Evolutionary conservation across 2,888 invertebrate species (phyloP).

Genomic region (Dryomyza anilis): DNA sequence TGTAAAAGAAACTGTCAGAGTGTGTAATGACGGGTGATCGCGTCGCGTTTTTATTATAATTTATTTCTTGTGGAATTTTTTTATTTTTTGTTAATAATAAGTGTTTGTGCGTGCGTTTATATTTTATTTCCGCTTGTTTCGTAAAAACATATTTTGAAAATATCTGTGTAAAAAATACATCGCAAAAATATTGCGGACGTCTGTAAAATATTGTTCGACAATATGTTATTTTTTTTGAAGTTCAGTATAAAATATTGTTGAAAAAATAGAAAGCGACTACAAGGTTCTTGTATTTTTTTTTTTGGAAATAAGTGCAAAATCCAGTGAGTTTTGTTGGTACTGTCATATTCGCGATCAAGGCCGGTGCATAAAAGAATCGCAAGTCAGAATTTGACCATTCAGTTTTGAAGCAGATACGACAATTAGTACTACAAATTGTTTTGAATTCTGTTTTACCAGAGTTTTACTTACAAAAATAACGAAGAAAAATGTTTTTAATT

Average conservation of each 20-base stretch:
- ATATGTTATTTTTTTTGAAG: neutral
- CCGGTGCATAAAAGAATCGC: too few relatives aligned
- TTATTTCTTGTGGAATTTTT: constrained; percentile 6
- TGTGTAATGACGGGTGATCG: constrained; percentile 8
- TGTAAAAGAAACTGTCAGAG: constrained; percentile 16
- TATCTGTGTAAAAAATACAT: neutral
- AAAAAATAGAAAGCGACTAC: neutral
- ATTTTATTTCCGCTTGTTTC: neutral
- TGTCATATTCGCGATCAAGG: too few relatives aligned
- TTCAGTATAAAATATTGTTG: neutral
- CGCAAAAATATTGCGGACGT: neutral
- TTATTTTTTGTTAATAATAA: neutral
- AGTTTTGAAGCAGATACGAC: too few relatives aligned
- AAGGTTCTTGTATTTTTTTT: too few relatives aligned
- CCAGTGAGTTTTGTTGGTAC: too few relatives aligned
- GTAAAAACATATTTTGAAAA: neutral
- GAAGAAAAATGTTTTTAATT: too few relatives aligned
- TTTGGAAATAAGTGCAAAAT: too few relatives aligned
- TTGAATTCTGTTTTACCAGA: too few relatives aligned
- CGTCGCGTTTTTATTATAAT: constrained; percentile 12
- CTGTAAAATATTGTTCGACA: neutral
- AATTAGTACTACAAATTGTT: too few relatives aligned
- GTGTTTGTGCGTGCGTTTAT: neutral
- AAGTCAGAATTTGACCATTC: too few relatives aligned
- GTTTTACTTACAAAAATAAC: too few relatives aligned